Base-by-base conservation (phyloP, 2,113 vertebrate species). In the Mirounga angustirostris region DNA sequence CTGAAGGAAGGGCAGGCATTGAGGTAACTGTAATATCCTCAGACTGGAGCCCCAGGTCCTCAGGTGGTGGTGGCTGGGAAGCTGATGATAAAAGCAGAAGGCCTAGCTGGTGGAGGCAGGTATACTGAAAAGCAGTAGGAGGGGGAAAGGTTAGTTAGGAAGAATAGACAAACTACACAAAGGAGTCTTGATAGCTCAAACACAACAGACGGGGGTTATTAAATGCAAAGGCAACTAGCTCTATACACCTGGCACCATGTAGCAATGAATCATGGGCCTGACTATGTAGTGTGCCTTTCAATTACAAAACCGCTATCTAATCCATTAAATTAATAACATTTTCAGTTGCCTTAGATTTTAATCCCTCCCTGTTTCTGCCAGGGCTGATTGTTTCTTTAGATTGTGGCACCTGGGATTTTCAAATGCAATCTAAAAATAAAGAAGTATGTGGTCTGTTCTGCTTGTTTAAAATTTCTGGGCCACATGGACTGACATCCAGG, bases 391-490 rank as follows among this genome's bases (percentile, higher is more conserved):
- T 59, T 79, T 96, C 84, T 85, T 92, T 30, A 81, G 30, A 89
- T 36, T 71, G 14, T 81, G 36, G 54, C 9, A 78, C 18, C 7
- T 61, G 61, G 40, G 46, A 12, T 82, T 97, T 97, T 96, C 76
- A 69, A 87, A 94, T 84, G 43, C 88, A 74, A 85, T 63, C 43
- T 92, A 91, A 94, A 95, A 94, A 36, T 58, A 92, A 43, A 69
- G 76, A 83, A 69, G 14, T 81, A 82, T 65, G 12, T 65, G 12
- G 36, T 50, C 59, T 80, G 30, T 15, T 83, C 14, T 84, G 5
- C 46, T 90, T 94, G 22, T 88, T 92, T 86, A 89, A 73, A 79
- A 89, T 59, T 89, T 86, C 59, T 79, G 43, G 67, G 61, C 88
- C 59, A 79, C 3, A 46, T 7, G 19, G 21, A 56, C 73, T 93